phyloP scores from a whole-genome alignment of 2,113 vertebrate genomes.

The Leptosomus discolor region DNA sequence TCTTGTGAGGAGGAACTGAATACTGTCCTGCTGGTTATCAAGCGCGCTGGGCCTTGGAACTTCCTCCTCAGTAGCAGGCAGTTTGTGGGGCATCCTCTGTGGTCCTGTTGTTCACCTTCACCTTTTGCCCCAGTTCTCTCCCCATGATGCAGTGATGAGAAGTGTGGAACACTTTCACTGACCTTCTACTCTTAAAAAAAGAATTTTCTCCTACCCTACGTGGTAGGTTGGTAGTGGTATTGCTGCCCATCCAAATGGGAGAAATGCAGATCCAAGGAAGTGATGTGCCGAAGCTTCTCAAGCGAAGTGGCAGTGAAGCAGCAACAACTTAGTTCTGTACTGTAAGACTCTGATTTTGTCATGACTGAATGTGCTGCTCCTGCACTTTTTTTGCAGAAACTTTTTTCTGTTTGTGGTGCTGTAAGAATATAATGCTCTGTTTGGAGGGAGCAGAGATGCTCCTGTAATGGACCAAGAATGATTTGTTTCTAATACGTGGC shows the following conservation, averaged over 20 bases:
- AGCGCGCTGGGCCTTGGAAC: not conserved
- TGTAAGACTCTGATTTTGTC: not conserved
- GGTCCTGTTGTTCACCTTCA: not conserved
- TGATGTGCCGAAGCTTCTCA: not conserved
- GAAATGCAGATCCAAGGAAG: not conserved
- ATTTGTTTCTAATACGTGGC: not conserved
- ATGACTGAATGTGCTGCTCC: not conserved
- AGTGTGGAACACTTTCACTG: not conserved
- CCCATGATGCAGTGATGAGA: not conserved
- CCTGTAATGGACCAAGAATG: not conserved
- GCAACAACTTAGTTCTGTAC: rapidly evolving
- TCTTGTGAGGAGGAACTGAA: not conserved
- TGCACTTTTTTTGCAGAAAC: not conserved
- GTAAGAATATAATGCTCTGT: not conserved
- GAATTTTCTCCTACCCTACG: rapidly evolving
- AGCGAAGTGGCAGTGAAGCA: not conserved
- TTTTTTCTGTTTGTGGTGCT: not conserved
- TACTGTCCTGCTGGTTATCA: not conserved
- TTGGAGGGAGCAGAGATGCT: not conserved
- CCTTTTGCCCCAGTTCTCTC: not conserved
- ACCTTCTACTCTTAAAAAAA: rapidly evolving
- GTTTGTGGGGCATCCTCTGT: not conserved
- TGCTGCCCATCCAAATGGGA: too few species aligned
- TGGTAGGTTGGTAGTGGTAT: not conserved
- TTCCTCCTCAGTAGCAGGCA: not conserved